phyloP scores from a whole-genome alignment of 53 echinoderm and acorn worm species.

The Patiria pectinifera region DNA sequence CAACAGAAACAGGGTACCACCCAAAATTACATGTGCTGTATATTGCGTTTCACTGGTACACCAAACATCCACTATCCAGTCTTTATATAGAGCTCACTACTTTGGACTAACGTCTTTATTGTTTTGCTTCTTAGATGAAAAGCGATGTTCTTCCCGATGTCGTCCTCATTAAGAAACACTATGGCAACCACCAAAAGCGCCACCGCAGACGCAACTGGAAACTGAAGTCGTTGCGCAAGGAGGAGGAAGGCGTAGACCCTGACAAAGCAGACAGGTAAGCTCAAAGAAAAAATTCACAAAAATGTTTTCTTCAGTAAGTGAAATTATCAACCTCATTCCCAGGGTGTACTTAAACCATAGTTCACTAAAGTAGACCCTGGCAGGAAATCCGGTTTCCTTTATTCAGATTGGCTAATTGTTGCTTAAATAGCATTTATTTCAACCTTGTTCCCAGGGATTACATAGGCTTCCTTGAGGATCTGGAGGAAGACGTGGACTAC shows the following conservation, averaged over 20 bases:
- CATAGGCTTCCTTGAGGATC: constrained; percentile 90
- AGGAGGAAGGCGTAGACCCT: constrained; percentile 62
- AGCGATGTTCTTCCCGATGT: constrained; percentile 83
- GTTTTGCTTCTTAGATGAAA: constrained; percentile 55
- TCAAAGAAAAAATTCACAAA: no score
- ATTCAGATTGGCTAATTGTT: background rate
- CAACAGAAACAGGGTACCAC: no score
- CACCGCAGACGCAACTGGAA: constrained; percentile 90
- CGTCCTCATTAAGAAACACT: constrained; percentile 86
- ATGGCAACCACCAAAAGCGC: constrained; percentile 80
- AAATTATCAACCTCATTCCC: background rate
- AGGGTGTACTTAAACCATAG: background rate
- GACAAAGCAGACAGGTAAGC: constrained; percentile 77
- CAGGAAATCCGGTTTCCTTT: background rate
- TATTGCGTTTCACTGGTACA: background rate
- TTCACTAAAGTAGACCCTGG: background rate
- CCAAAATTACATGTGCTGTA: no score
- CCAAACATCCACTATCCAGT: no score
- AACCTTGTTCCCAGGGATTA: constrained; percentile 75
- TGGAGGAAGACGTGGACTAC: constrained; percentile 93
- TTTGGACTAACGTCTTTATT: background rate
- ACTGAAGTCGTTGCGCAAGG: constrained; percentile 84
- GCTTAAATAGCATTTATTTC: no score
- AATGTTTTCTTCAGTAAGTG: no score
- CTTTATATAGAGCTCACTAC: no score